phyloP scores from a whole-genome alignment of 2,888 invertebrate species.

The Synergus itoensis region DNA sequence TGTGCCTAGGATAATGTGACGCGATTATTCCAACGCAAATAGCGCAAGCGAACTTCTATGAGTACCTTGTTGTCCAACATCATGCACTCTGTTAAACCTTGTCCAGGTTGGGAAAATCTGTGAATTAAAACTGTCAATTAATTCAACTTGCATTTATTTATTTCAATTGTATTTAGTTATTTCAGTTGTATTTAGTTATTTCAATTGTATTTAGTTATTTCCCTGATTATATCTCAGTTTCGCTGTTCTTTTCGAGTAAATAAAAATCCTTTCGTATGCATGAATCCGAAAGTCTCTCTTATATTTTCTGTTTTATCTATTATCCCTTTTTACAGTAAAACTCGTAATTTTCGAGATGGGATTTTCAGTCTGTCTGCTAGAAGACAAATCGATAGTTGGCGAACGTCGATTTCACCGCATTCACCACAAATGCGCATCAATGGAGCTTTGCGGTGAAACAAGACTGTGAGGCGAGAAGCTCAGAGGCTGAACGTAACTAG shows the following conservation, averaged over 20 bases:
- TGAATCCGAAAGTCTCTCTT: not conserved
- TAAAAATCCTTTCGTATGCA: too few relatives aligned
- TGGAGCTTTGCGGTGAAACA: conserved; percentile 36
- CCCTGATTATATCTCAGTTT: too few relatives aligned
- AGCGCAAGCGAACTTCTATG: too few relatives aligned
- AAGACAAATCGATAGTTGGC: conserved; percentile 38
- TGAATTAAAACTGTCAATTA: too few relatives aligned
- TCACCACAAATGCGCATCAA: conserved; percentile 38
- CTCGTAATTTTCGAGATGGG: conserved; percentile 31
- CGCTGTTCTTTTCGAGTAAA: too few relatives aligned
- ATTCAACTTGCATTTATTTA: too few relatives aligned
- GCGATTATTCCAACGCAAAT: not conserved
- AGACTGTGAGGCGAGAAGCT: conserved; percentile 29
- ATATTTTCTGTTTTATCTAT: not conserved
- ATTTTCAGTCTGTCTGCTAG: conserved; percentile 19
- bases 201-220: too few relatives aligned
- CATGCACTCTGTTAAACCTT: not conserved
- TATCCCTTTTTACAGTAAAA: conserved; percentile 1
- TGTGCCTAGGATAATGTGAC: not conserved
- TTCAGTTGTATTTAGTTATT: too few relatives aligned
- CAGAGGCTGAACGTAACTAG: conserved; percentile 34
- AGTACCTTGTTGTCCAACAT: not conserved
- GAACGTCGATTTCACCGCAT: conserved; percentile 38
- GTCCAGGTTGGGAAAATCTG: not conserved
- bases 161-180: too few relatives aligned